Evolutionary conservation across 2,113 vertebrate genomes (phyloP), one percentile per base, ranked within the genome.

Genomic region (Lethenteron camtschaticum): DNA sequence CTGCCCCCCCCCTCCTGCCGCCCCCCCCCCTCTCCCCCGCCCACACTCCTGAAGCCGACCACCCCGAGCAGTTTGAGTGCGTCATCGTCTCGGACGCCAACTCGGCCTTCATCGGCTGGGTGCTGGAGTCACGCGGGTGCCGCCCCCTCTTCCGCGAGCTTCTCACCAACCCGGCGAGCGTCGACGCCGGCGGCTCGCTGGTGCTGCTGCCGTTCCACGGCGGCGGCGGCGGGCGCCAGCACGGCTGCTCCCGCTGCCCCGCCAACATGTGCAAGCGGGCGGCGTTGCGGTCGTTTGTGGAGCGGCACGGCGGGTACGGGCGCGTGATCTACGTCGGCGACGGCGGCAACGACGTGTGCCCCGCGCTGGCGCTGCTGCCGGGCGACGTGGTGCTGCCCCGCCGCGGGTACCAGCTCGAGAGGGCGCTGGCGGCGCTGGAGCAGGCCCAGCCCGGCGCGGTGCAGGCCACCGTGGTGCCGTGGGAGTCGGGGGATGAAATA

Each of bases 261-360:
- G 74, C 79, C 74, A 96, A 96, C 80, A 90, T 96, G 89, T 99
- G 94, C 82, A 99, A 96, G 75, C 83, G 87, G 70, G 86, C 83
- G 75, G 75, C 88, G 58, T 79, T 99, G 1, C 73, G 78, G 0
- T 87, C 95, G 11, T 95, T 95, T 73, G 79, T 90, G 75, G 76
- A 79, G 0, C 86, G 94, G 73, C 85, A 82, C 9, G 81, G 79
- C 13, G 82, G 82, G 2, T 95, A 86, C 69, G 85, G 89, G 78
- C 80, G 81, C 66, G 73, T 96, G 3, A 81, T 96, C 78, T 99
- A 99, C 60, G 81, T 95, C 1, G 94, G 94, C 0, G 94, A 99
- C 1, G 94, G 92, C 1, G 88, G 87, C 79, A 99, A 99, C 58
- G 94, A 99, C 76, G 95, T 95, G 81, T 99, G 94, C 73, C n/a